Evolutionary conservation across 2,113 vertebrate genomes (phyloP), one percentile per base, ranked within the genome.

Genomic region (Mustelus asterias): DNA sequence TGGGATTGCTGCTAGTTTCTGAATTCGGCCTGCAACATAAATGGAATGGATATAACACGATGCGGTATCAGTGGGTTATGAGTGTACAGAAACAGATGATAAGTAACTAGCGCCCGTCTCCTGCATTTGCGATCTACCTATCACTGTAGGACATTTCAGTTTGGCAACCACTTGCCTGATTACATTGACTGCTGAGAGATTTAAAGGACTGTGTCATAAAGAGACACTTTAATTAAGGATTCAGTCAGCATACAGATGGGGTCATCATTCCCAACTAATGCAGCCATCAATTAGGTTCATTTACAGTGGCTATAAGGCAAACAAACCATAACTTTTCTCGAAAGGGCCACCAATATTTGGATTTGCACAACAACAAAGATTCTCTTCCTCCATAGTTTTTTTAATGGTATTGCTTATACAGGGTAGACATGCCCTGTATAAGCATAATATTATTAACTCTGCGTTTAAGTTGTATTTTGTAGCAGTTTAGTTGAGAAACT

Each of bases 151-250:
- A 18, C 24, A 96, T 58, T 95, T 78, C 96, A 26, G 14, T 60
- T 96, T 96, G 80, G 85, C 94, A 95, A 90, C 72, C 2, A 0
- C 76, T 72, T 96, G 67, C 95, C 96, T 60, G 96, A 93, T 96
- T 95, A 83, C 1, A 0, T 5, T 22, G 83, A 78, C 3, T 0
- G n/a, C n/a, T 86, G 95, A 96, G 63, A 37, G 89, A 94, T 0
- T n/a, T 94, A 70, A n/a, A n/a, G 1, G 33, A 29, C 5, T 93
- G 7, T 60, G 63, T 65, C 89, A 65, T 65, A 65, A 41, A 65
- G 94, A 92, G 88, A 94, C 24, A 5, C 96, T 97, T 96, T 95
- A 95, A 85, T 96, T 94, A 96, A 96, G 90, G 58, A 24, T 6
- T 20, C 14, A 37, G 83, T 96, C 94, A 89, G 96, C 54, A n/a